Evolutionary conservation across 2,888 invertebrate species (phyloP).

Genomic region (Polyommatus icarus): DNA sequence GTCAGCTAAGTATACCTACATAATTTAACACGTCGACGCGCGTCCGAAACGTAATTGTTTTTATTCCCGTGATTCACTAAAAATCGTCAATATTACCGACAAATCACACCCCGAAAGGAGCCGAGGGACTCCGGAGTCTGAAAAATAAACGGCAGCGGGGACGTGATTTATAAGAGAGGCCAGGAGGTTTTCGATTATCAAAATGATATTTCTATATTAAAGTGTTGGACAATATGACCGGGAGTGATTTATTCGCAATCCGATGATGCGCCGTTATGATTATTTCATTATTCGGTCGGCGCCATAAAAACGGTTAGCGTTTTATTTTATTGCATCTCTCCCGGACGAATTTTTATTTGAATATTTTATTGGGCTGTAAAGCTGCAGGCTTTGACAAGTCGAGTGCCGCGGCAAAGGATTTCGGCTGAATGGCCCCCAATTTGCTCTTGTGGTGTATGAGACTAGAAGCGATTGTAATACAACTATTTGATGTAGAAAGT

Average conservation of each 20-base stretch:
- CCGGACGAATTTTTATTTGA: constrained; percentile 72
- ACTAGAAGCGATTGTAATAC: not conserved
- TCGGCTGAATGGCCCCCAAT: constrained; percentile 30
- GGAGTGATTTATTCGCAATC: constrained; percentile 77
- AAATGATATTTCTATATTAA: constrained; percentile 80
- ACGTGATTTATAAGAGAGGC: constrained; percentile 73
- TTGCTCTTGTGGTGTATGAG: constrained; percentile 11
- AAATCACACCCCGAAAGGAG: constrained; percentile 80
- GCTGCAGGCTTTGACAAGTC: constrained; percentile 51
- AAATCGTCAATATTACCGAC: constrained; percentile 80
- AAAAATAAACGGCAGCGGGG: constrained; percentile 78
- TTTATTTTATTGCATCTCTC: constrained; percentile 75
- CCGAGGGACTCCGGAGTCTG: constrained; percentile 78
- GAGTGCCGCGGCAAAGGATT: constrained; percentile 44
- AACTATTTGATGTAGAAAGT: not conserved
- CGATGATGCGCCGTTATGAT: constrained; percentile 77
- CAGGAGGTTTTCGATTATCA: constrained; percentile 76
- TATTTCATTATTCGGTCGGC: constrained; percentile 80
- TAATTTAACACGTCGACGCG: constrained; percentile 74
- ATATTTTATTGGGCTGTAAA: constrained; percentile 78
- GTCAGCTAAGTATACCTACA: constrained; percentile 76
- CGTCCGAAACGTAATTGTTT: constrained; percentile 4
- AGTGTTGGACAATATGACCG: constrained; percentile 81
- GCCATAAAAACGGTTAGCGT: constrained; percentile 78
- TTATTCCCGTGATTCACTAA: constrained; percentile 74